Conservation (phyloP, 2,888 invertebrate species). For the Nemurella pictetii region DNA sequence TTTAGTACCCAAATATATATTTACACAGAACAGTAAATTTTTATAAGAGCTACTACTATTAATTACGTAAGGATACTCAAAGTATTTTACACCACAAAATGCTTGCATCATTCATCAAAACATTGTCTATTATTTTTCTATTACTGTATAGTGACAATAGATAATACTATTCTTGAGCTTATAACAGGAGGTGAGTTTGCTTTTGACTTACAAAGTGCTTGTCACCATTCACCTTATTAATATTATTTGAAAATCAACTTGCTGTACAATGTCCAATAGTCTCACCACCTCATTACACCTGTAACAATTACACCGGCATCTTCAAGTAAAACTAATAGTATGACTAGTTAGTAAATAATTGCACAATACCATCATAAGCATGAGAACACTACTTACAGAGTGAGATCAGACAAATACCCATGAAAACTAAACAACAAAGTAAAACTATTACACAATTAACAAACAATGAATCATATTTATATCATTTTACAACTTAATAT, state of each 20-base stretch:
- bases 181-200: conserved; percentile 38
- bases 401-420: neutral
- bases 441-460: neutral
- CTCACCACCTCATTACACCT: neutral
- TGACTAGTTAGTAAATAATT: neutral
- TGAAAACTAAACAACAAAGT: neutral
- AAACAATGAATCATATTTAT: neutral
- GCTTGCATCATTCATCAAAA: neutral
- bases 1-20: neutral
- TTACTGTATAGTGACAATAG: conserved; percentile 32
- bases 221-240: conserved; percentile 37
- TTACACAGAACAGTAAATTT: neutral
- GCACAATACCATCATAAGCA: neutral
- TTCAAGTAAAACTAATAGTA: neutral
- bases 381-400: neutral
- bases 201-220: conserved; percentile 33
- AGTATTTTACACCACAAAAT: neutral
- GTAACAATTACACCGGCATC: conserved; percentile 6
- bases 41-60: neutral
- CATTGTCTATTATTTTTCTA: conserved; percentile 19
- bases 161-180: conserved; percentile 40
- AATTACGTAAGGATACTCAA: neutral
- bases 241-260: conserved; percentile 17
- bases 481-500: neutral
- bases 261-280: conserved; percentile 35